Evolutionary conservation across 2,113 vertebrate species (phyloP), one percentile per base, ranked within the genome.

Genomic region (Thomomys bottae): DNA sequence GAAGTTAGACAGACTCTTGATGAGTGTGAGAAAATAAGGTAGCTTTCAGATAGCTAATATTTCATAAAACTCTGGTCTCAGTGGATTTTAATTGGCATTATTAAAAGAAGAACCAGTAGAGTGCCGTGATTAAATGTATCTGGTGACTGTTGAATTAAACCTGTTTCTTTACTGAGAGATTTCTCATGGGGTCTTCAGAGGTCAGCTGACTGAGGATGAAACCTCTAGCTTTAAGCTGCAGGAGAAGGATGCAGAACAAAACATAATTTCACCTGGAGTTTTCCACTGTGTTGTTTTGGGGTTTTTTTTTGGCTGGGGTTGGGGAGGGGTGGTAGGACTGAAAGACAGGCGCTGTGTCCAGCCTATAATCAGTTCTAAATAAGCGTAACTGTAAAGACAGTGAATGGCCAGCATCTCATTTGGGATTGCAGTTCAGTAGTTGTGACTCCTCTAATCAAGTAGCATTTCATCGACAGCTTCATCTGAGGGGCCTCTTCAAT

Each of bases 11-110:
- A 83, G 73, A 12, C 20, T 78, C 45, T 66, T 87, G 61, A 21
- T 59, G 86, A 86, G 14, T 30, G 9, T 40, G 79, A 54, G 38
- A 63, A 38, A 32, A 79, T 42, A 38, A 34, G 79, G 2, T 73
- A 72, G 63, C 6, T 86, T 63, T 80, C 34, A 90, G 38, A 61
- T 84, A 30, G 79, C 32, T 20, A 40, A 49, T 85, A 76, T 10
- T 72, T 94, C 42, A 79, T 75, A 70, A 91, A 92, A 40, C 4
- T 1, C 24, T 84, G 75, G 9, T 63, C 28, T 15, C 6, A 34
- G 34, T 81, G 57, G 76, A 76, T 89, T 64, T 84, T 73, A 79
- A n/a, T 84, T 42, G 57, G 26, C 66, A 15, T 80, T 64, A 78
- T 82, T 93, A 34, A 71, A 66, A 66, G 80, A 54, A n/a, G 59